Conservation (phyloP, 2,113 vertebrate species). For the Cyprinodon variegatus region DNA sequence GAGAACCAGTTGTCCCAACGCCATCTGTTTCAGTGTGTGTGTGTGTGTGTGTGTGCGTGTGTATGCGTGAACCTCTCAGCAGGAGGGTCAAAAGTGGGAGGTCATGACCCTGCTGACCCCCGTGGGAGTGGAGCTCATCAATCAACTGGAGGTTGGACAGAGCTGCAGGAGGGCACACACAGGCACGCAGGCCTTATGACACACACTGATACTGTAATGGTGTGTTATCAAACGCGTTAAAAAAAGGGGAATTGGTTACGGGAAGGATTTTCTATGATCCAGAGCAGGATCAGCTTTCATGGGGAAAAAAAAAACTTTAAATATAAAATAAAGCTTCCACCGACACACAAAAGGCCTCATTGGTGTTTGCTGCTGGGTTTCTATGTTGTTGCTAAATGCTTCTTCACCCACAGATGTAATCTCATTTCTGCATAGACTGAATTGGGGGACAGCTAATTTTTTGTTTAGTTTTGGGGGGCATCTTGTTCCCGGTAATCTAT, state of each 20-base stretch:
- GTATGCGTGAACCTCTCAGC: constrained; percentile 48
- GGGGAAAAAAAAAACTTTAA: not conserved
- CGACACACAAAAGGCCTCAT: constrained; percentile 7
- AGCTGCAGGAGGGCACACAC: constrained; percentile 62
- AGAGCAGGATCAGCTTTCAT: not conserved
- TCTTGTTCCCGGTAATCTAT: constrained; percentile 28
- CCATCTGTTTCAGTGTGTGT: constrained; percentile 72
- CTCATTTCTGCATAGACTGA: constrained; percentile 5
- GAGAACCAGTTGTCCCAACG: constrained; percentile 64
- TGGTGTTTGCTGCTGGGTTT: constrained; percentile 16
- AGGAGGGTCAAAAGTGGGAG: constrained; percentile 74
- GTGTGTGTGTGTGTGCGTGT: constrained; percentile 11
- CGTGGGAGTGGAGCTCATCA: constrained; percentile 76
- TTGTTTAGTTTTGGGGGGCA: constrained; percentile 10
- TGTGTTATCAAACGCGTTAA: not conserved
- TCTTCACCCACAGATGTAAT: constrained; percentile 48
- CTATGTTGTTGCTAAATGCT: constrained; percentile 27
- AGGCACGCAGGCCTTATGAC: constrained; percentile 49
- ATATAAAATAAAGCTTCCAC: not conserved
- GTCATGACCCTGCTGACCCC: constrained; percentile 73
- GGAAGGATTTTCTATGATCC: not conserved
- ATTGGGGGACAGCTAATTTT: not conserved
- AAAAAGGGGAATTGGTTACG: constrained; percentile 4
- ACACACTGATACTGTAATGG: constrained; percentile 9
- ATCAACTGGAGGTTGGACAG: constrained; percentile 72